These are phyloP conservation scores for Dascyllus trimaculatus DNA, from an alignment of 2,113 vertebrate species.

Conservation along the genomic window DNA sequence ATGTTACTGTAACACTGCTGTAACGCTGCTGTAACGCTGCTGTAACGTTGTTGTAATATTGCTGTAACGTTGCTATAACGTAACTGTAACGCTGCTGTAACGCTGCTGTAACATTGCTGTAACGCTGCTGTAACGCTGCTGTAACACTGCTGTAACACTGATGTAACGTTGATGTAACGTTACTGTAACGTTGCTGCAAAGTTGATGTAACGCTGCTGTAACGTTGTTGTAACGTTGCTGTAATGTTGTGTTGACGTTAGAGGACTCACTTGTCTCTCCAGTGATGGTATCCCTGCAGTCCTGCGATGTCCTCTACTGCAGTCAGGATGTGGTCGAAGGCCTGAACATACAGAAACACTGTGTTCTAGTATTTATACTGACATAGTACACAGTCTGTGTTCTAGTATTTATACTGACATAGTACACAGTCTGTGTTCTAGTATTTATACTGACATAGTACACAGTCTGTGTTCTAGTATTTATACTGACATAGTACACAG, in stretches of 20 bases:
- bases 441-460: too few species aligned
- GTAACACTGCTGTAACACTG: too few species aligned
- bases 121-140: too few species aligned
- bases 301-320: conserved; percentile 96
- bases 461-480: too few species aligned
- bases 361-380: too few species aligned
- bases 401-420: too few species aligned
- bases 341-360: conserved; percentile 64
- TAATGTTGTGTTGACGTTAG: background rate
- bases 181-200: background rate
- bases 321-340: conserved; percentile 98
- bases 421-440: too few species aligned
- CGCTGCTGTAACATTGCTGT: too few species aligned
- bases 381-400: too few species aligned
- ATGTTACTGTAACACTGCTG: background rate
- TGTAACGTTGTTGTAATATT: background rate
- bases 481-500: too few species aligned
- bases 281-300: conserved; percentile 96
- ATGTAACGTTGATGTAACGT: background rate
- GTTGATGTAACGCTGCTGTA: too few species aligned
- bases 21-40: background rate
- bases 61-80: fast-evolving
- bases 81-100: too few species aligned
- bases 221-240: background rate
- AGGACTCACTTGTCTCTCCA: conserved; percentile 95